Evolutionary conservation across 2,797 vertebrate species (phyloP), one percentile per base, ranked within the genome.

Genomic region (Pelochelys cantorii): DNA sequence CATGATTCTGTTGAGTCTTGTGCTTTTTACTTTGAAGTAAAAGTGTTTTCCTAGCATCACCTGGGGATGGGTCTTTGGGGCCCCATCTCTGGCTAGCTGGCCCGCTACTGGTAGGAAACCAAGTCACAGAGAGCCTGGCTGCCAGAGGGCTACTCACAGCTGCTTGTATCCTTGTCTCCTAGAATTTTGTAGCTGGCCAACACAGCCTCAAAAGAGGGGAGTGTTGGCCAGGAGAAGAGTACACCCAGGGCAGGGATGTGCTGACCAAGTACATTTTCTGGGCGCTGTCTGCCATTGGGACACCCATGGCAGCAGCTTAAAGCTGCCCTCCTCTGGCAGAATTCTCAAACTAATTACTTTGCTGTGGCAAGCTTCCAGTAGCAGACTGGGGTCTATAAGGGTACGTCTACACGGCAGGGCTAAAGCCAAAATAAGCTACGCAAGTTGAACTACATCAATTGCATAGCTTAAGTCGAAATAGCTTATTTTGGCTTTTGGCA

Each of bases 301-400:
- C 62, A 31, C 75, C 60, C 86, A 20, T 20, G 62, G 81, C 81
- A 57, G 52, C 27, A 34, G 68, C 3, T 65, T 65, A 65, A 1
- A n/a, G 54, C 85, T 80, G 77, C 87, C 60, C 79, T 92, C 68
- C 13, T 29, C 11, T 53, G 71, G 42, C 48, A 90, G 56, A 89
- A 22, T 57, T n/a, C 48, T 83, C 59, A 52, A 65, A 14, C 57
- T 31, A n/a, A n/a, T 81, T 86, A 65, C 83, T 79, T 68, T 78
- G 75, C 18, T 82, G 80, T 85, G 74, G 55, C 59, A 27, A 82
- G 75, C 56, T 81, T 53, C 77, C 89, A 54, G 27, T 1, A 77
- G 62, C 0, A 1, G 55, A 56, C 55, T 0, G 2, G 3, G 57
- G 29, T 1, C 1, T 0, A 42, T 42, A 42, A 42, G 42, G 42